A percentile compares a stretch with the other conserved stretches of the same genome.
Conservation (phyloP, 2,113 vertebrate genomes). For the Leptocoma aspasia region DNA sequence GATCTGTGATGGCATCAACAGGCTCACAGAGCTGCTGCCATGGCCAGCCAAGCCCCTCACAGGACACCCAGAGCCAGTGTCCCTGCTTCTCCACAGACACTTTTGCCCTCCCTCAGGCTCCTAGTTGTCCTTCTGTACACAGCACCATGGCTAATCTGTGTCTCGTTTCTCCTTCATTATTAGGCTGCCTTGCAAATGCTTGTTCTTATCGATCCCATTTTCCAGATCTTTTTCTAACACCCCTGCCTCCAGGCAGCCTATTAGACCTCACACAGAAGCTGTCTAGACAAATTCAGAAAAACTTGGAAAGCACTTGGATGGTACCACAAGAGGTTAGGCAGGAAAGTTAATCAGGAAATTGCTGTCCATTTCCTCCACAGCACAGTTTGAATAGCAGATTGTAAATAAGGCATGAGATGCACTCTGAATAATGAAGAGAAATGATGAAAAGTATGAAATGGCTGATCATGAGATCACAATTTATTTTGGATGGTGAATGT, state of each 20-base stretch:
- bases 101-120: not conserved
- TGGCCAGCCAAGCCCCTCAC: accelerated
- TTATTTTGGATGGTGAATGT: conserved; percentile 28
- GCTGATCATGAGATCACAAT: conserved; percentile 25
- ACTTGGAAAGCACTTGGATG: not conserved
- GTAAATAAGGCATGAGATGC: conserved; percentile 22
- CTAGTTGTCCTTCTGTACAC: not conserved
- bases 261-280: not conserved
- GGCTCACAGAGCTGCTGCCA: accelerated
- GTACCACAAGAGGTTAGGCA: not conserved
- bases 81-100: not conserved
- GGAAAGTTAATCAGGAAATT: conserved; percentile 51
- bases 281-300: conserved; percentile 32
- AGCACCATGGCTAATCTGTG: not conserved
- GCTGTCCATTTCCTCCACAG: conserved; percentile 16
- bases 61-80: not conserved
- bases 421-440: conserved; percentile 37
- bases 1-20: accelerated
- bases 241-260: not conserved
- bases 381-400: not conserved
- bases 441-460: conserved; percentile 18
- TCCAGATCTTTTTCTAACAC: not conserved
- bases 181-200: not conserved
- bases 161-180: not conserved
- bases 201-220: not conserved